These are phyloP conservation scores for Anableps anableps DNA, from an alignment of 2,797 vertebrate species.

Conservation along the genomic window DNA sequence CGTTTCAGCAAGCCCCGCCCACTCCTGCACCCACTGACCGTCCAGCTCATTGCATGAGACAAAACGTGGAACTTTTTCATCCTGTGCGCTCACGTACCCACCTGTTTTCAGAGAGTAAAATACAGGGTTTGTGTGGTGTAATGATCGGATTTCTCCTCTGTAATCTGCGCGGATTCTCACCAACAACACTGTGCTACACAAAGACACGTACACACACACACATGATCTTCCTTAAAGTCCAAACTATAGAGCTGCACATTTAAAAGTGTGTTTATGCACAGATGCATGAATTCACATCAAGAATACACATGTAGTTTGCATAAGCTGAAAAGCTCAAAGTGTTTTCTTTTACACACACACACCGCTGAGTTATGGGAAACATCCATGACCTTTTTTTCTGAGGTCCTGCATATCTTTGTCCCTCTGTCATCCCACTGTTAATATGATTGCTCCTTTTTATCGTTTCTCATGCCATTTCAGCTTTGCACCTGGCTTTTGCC, in stretches of 20 bases:
- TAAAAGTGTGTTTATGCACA: constrained; percentile 3
- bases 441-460: constrained; percentile 77
- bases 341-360: constrained; percentile 3
- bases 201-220: constrained; percentile 16
- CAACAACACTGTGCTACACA: constrained; percentile 51
- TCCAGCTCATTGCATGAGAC: constrained; percentile 54
- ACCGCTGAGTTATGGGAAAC: constrained; percentile 57
- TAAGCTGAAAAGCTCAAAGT: constrained; percentile 6
- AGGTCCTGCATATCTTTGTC: constrained; percentile 75
- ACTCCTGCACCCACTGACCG: constrained; percentile 73
- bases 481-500: constrained; percentile 79
- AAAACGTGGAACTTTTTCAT: constrained; percentile 74
- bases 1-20: constrained; percentile 53
- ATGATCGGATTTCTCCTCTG: constrained; percentile 83
- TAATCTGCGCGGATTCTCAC: constrained; percentile 80
- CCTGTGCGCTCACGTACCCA: constrained; percentile 72
- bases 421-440: constrained; percentile 79
- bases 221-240: constrained; percentile 1
- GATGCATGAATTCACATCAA: constrained; percentile 5
- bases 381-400: constrained; percentile 62
- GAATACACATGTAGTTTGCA: neutral
- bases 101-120: constrained; percentile 80
- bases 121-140: constrained; percentile 78
- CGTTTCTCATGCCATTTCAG: constrained; percentile 74
- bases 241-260: constrained; percentile 8